These are phyloP conservation scores for Acanthosepion pharaonis DNA, from an alignment of 2,888 invertebrate genomes.

Conservation along the genomic window DNA sequence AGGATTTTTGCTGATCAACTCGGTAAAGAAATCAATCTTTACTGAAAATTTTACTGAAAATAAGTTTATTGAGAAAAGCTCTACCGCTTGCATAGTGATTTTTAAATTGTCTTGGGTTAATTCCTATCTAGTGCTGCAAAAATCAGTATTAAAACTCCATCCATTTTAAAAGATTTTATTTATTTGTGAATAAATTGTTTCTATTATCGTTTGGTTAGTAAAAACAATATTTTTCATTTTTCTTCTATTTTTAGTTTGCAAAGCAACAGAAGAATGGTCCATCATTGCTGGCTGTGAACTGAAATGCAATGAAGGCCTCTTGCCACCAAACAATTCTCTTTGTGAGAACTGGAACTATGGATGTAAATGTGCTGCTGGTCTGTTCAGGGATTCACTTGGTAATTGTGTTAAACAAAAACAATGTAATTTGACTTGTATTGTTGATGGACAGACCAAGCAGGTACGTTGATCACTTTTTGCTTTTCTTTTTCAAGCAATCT, in stretches of 20 bases:
- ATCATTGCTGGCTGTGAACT: conserved; percentile 43
- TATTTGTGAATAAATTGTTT: background rate
- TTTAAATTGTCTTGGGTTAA: no score
- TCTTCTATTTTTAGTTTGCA: background rate
- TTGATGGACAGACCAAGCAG: background rate
- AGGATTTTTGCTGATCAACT: no score
- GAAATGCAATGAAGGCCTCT: conserved; percentile 1
- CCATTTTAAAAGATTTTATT: no score
- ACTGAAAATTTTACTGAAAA: no score
- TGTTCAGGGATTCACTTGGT: background rate
- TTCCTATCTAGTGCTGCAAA: no score
- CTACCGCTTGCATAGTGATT: no score
- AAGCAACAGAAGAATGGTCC: conserved; percentile 35
- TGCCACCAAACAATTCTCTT: conserved; percentile 10
- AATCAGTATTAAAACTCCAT: no score
- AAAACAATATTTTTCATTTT: background rate
- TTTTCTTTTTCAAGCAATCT: background rate
- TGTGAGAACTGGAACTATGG: conserved; percentile 45
- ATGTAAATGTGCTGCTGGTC: background rate
- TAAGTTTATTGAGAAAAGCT: no score
- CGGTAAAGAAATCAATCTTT: no score
- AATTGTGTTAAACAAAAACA: background rate
- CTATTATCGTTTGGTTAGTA: background rate
- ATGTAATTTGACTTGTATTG: background rate
- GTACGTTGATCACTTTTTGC: background rate